Percentiles rank a stretch among this genome's conserved stretches.
Evolutionary conservation across 2,113 vertebrate species (phyloP).

Genomic region (Aptenodytes forsteri): DNA sequence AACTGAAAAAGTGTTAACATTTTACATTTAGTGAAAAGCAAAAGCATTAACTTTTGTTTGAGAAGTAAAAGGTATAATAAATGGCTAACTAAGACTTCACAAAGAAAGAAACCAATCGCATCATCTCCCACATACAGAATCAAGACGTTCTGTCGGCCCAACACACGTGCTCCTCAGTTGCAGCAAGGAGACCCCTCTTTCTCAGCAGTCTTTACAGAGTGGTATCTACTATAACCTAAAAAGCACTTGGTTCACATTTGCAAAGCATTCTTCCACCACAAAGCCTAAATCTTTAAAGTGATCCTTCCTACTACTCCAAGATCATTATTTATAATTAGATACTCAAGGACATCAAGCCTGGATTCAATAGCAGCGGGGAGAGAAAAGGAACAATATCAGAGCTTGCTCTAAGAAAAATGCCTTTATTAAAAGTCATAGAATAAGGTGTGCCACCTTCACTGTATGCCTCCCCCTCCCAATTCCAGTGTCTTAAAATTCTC

Average conservation of each 20-base stretch:
- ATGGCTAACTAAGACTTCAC: not conserved
- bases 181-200: not conserved
- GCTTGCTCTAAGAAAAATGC: not conserved
- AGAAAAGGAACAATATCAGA: not conserved
- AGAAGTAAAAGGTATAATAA: not conserved
- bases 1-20: not conserved
- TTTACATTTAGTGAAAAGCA: not conserved
- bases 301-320: not conserved
- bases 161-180: rapidly evolving
- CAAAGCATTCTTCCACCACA: not conserved
- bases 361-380: not conserved
- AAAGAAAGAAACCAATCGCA: not conserved
- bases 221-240: not conserved
- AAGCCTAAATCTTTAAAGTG: not conserved
- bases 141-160: rapidly evolving
- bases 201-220: not conserved
- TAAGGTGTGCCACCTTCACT: not conserved
- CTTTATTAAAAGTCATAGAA: not conserved
- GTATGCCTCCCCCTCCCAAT: not conserved
- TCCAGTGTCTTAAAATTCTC: not conserved
- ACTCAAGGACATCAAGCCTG: not conserved
- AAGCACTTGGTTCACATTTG: not conserved
- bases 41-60: not conserved
- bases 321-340: not conserved
- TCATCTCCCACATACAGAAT: not conserved